phyloP scores from a whole-genome alignment of 2,888 invertebrate species.

The Neria commutata region DNA sequence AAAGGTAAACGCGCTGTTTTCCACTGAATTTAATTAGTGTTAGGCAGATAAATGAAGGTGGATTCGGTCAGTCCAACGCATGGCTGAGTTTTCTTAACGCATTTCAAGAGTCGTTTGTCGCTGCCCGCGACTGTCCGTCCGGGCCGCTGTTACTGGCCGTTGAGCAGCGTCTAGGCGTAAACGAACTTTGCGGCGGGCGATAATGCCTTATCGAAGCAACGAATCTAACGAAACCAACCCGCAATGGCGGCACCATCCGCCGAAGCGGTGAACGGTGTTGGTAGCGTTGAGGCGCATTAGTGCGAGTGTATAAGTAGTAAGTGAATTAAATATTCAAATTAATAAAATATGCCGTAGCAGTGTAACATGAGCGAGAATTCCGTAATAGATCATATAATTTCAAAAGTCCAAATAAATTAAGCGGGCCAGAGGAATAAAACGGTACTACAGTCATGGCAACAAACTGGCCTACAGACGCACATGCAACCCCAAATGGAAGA shows the following conservation, averaged over 20 bases:
- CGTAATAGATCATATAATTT: slow-evolving; percentile 50
- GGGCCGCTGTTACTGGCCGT: slow-evolving; percentile 41
- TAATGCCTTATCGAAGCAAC: slow-evolving; percentile 32
- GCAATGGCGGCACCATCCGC: slow-evolving; percentile 20
- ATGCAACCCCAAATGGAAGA: too few species aligned
- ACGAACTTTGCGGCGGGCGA: neutral
- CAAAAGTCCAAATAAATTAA: slow-evolving; percentile 39
- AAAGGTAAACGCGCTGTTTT: slow-evolving; percentile 49
- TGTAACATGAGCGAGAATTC: slow-evolving; percentile 48
- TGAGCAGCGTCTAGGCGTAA: slow-evolving; percentile 30
- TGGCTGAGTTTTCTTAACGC: slow-evolving; percentile 40
- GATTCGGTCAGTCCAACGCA: slow-evolving; percentile 52
- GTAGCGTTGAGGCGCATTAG: neutral
- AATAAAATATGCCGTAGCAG: slow-evolving; percentile 57
- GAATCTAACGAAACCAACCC: slow-evolving; percentile 41
- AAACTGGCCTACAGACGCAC: slow-evolving; percentile 7
- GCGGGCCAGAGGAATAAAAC: slow-evolving; percentile 44
- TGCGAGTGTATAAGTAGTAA: slow-evolving; percentile 17
- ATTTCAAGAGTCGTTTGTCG: slow-evolving; percentile 20
- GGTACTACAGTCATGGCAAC: slow-evolving; percentile 12
- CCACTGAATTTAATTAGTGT: slow-evolving; percentile 52
- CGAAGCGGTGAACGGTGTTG: neutral
- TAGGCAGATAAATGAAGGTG: slow-evolving; percentile 46
- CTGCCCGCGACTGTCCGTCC: neutral
- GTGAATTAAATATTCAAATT: slow-evolving; percentile 54